phyloP scores from a whole-genome alignment of 2,888 invertebrate genomes.

The Chymomyza fuscimana region DNA sequence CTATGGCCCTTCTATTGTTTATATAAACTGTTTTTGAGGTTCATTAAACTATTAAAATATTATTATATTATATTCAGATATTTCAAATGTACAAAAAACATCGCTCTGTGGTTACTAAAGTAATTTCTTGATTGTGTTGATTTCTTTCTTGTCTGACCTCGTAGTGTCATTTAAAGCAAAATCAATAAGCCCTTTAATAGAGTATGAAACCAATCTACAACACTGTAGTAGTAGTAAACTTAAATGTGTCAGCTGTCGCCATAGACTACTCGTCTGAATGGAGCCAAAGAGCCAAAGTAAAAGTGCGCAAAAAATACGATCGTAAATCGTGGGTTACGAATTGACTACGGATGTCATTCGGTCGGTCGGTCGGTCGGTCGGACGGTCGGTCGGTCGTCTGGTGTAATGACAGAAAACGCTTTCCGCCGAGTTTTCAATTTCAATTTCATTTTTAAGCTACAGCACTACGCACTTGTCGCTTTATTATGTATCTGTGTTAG shows the following conservation, averaged over 20 bases:
- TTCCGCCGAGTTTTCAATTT: slow-evolving; percentile 54
- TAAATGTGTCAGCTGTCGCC: background rate
- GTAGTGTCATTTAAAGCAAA: background rate
- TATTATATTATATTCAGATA: no score
- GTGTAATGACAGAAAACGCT: background rate
- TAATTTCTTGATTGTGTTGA: no score
- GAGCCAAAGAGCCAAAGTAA: background rate
- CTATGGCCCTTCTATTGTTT: no score
- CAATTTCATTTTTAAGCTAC: slow-evolving; percentile 78
- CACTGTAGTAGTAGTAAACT: background rate
- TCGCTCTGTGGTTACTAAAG: no score
- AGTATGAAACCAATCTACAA: background rate
- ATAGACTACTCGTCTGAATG: background rate
- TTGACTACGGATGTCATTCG: background rate
- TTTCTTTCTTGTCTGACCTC: no score
- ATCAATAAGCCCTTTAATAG: background rate
- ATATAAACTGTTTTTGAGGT: no score
- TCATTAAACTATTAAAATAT: no score
- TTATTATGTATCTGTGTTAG: slow-evolving; percentile 77
- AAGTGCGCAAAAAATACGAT: slow-evolving; percentile 4
- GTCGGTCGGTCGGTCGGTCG: no score
- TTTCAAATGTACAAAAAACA: no score
- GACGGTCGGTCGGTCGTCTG: slow-evolving; percentile 1
- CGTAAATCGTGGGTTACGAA: background rate
- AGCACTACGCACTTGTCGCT: slow-evolving; percentile 66